Base-by-base conservation (phyloP, 2,888 invertebrate genomes). In the Acronicta alni region DNA sequence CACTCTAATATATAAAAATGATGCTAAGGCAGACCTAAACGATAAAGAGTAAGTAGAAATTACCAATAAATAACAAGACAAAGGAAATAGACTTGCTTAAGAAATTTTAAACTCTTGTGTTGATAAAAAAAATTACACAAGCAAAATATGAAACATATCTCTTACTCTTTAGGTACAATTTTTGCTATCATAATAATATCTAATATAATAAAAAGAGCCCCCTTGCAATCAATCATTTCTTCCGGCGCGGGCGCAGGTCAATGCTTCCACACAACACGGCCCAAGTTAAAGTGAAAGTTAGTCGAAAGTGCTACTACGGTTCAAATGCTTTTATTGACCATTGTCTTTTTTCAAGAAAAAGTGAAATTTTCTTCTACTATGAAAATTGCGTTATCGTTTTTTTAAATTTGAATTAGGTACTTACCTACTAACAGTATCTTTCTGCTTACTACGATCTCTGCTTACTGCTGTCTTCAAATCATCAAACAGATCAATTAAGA, bases 211-310 rank as follows among this genome's bases (percentile, higher is more conserved):
- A 15, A 47, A 56, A 45, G 54, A 53, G 3, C 30, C 32, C 23
- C 17, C 10, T 41, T 51, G 37, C 41, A 68, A 77, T 72, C 67
- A 70, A 62, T 76, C 63, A 76, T 42, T 45, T 43, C 43, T 41
- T 45, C 39, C 52, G n/a, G 44, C 46, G 16, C 60, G n/a, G 15
- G 23, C 44, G 9, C 67, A 54, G 82, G 87, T 88, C 87, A 84
- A 75, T 83, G 87, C 79, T 85, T 85, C 75, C 69, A 79, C 76
- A 80, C 85, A 81, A 80, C 85, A 82, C 72, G 51, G 79, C 79
- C 73, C 88, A 86, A 87, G 85, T 86, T 83, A 80, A 78, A 87
- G 90, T 86, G 91, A 91, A 91, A 91, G 91, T 80, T 71, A 83
- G 77, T 85, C 82, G 90, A 91, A 90, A 91, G 90, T 89, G 79